Evolutionary conservation across 2,113 vertebrate genomes (phyloP).

Genomic region (Sterna hirundo): DNA sequence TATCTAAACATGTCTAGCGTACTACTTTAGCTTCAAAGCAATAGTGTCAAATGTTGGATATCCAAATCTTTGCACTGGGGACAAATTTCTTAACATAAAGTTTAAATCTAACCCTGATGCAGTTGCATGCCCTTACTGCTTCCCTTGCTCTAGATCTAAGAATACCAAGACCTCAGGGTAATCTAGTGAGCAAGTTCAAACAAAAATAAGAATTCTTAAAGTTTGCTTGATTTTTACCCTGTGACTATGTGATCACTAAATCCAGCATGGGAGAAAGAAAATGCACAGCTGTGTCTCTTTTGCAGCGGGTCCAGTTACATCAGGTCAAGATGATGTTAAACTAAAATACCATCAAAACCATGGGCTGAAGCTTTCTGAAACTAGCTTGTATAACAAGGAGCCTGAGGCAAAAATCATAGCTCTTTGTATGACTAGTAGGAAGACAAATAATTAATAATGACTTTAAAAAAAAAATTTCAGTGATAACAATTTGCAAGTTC

Average conservation of each 20-base stretch:
- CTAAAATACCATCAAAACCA: not conserved
- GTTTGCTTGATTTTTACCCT: not conserved
- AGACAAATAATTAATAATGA: not conserved
- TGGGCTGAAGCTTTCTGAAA: not conserved
- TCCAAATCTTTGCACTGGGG: not conserved
- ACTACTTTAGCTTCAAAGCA: not conserved
- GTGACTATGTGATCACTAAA: not conserved
- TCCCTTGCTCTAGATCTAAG: not conserved
- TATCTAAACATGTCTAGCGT: not conserved
- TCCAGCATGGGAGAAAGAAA: not conserved
- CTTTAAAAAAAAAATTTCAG: not conserved
- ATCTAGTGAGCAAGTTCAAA: not conserved
- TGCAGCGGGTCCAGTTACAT: not conserved
- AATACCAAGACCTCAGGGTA: not conserved
- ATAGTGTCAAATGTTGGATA: not conserved
- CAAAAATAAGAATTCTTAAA: not conserved
- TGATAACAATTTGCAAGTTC: not conserved
- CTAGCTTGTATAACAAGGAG: not conserved
- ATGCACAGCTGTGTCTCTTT: not conserved
- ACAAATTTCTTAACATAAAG: not conserved
- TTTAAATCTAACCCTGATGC: not conserved
- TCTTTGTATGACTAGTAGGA: not conserved
- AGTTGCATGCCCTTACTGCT: not conserved
- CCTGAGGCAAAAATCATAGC: not conserved
- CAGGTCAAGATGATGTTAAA: not conserved